Conservation (phyloP, 2,888 invertebrate genomes). For the Hylaea fasciaria region DNA sequence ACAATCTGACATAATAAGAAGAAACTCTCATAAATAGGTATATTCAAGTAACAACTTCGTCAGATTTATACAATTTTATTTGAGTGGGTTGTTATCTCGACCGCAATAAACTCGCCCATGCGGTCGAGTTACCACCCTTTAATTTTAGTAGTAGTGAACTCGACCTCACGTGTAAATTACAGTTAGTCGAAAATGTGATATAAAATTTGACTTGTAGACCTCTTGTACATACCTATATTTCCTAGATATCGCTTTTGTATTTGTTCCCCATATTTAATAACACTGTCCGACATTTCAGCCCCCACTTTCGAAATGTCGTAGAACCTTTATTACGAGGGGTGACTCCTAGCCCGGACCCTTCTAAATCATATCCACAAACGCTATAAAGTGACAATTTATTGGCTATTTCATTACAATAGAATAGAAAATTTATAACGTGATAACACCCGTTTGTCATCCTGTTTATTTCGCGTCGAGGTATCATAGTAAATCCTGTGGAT, state of each 20-base stretch:
- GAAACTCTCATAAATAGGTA: too few relatives aligned
- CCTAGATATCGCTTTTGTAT: constrained; percentile 25
- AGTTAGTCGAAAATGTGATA: too few relatives aligned
- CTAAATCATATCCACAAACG: constrained; percentile 43
- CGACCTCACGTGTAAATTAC: too few relatives aligned
- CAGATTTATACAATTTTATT: constrained; percentile 15
- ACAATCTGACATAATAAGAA: too few relatives aligned
- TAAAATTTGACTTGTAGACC: too few relatives aligned
- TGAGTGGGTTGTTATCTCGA: constrained; percentile 10
- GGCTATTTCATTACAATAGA: constrained; percentile 74
- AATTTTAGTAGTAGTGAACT: too few relatives aligned
- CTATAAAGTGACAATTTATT: constrained; percentile 79
- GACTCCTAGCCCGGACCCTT: constrained; percentile 51
- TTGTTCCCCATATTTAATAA: constrained; percentile 31
- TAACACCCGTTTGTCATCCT: constrained; percentile 68
- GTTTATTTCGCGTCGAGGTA: constrained; percentile 62
- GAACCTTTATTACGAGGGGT: constrained; percentile 55
- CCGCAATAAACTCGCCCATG: too few relatives aligned
- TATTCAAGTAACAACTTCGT: not conserved
- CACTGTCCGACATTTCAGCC: constrained; percentile 33
- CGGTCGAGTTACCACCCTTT: too few relatives aligned
- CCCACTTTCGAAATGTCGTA: constrained; percentile 34
- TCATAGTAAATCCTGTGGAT: constrained; percentile 57
- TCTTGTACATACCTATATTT: constrained; percentile 7
- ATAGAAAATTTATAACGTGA: constrained; percentile 78